These are phyloP conservation scores for Clistopyga incitator DNA, from an alignment of 2,888 invertebrate species.

Conservation along the genomic window DNA sequence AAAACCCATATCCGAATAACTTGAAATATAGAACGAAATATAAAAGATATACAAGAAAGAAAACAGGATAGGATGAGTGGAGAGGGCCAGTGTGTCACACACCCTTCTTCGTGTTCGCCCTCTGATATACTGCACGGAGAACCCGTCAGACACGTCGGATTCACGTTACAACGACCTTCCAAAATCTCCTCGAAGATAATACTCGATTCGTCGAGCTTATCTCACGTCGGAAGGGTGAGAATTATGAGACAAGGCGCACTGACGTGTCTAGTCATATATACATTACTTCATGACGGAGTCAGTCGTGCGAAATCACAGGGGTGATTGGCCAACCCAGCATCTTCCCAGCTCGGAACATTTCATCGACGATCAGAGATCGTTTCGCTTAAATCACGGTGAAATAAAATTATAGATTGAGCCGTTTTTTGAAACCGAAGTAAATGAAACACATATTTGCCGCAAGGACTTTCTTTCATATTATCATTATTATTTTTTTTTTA, in stretches of 20 bases:
- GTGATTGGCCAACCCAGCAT: not conserved
- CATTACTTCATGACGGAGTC: constrained; percentile 7
- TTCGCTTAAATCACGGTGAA: constrained; percentile 11
- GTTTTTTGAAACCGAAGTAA: not conserved
- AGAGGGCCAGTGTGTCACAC: not conserved
- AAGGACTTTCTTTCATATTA: not conserved
- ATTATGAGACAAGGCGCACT: constrained; percentile 55
- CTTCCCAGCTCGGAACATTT: constrained; percentile 18
- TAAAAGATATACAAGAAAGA: not conserved
- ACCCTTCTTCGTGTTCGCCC: not conserved
- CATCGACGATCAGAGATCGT: not conserved
- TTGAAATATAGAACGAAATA: no score
- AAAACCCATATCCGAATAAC: no score
- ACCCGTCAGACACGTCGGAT: constrained; percentile 39
- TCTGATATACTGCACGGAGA: not conserved
- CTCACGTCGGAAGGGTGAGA: constrained; percentile 59
- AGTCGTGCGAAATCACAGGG: constrained; percentile 17
- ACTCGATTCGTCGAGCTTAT: constrained; percentile 59
- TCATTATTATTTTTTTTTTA: not conserved
- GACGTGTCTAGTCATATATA: constrained; percentile 14
- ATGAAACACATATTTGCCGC: not conserved
- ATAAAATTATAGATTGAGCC: not conserved
- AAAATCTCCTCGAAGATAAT: constrained; percentile 53
- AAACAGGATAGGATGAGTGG: not conserved
- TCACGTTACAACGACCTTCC: constrained; percentile 51